Percentiles rank a stretch among this genome's conserved stretches.
Evolutionary conservation across 1,140 invertebrate genomes (phyloP).

Genomic region (Sinonovacula constricta): DNA sequence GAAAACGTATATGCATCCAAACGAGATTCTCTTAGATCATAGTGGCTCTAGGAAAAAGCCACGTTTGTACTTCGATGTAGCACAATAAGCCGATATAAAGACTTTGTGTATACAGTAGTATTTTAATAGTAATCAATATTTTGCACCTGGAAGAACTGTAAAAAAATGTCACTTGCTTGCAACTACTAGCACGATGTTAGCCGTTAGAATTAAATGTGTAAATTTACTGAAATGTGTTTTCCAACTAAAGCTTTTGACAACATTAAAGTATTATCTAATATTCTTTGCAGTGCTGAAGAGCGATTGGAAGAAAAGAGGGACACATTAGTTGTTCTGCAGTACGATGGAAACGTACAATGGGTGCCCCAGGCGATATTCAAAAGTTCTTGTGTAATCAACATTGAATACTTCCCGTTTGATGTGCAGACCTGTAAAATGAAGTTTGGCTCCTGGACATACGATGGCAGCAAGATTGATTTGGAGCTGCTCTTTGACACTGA

Average conservation of each 20-base stretch:
- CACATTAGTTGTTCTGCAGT: slow-evolving; percentile 77
- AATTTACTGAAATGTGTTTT: not conserved
- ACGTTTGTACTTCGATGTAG: too few species aligned
- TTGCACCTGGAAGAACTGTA: not conserved
- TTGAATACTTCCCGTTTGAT: slow-evolving; percentile 76
- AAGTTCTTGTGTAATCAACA: slow-evolving; percentile 91
- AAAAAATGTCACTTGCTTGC: not conserved
- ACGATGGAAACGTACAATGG: slow-evolving; percentile 96
- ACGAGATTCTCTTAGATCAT: too few species aligned
- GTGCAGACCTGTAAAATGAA: slow-evolving; percentile 74
- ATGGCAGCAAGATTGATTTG: slow-evolving; percentile 76
- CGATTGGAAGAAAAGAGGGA: slow-evolving; percentile 73
- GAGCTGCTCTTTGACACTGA: slow-evolving; percentile 79
- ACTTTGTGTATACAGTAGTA: not conserved
- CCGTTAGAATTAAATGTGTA: not conserved
- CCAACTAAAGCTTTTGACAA: not conserved
- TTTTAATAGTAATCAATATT: not conserved
- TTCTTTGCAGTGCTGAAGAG: slow-evolving; percentile 70
- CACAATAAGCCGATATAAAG: too few species aligned
- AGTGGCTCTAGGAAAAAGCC: too few species aligned
- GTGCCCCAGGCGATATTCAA: slow-evolving; percentile 99
- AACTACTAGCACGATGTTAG: not conserved
- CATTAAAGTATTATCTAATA: not conserved
- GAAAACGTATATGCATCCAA: too few species aligned
- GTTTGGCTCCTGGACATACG: slow-evolving; percentile 77